Evolutionary conservation across 2,113 vertebrate genomes (phyloP).

Genomic region (Drymodes brunneopygia): DNA sequence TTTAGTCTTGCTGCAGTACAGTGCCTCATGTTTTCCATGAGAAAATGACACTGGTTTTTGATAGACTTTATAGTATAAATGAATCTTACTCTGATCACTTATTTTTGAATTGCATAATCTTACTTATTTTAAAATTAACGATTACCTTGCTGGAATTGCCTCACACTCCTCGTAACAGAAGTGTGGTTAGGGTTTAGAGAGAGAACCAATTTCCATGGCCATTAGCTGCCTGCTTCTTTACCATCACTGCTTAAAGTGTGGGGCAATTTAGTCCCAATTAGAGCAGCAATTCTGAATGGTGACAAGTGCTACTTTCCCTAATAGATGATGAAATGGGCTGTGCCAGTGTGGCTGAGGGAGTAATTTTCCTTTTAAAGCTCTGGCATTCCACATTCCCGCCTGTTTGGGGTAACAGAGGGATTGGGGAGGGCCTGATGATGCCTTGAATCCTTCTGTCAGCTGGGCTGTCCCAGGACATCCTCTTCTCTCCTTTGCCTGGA

Average conservation of each 20-base stretch:
- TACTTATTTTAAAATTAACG: background rate
- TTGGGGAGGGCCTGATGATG: background rate
- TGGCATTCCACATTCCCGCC: background rate
- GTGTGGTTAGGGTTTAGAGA: background rate
- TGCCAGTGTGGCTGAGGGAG: background rate
- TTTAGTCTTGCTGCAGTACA: background rate
- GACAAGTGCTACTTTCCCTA: background rate
- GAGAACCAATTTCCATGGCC: background rate
- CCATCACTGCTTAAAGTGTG: background rate
- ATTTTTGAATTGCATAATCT: background rate
- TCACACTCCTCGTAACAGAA: background rate
- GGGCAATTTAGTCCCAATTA: slow-evolving; percentile 11
- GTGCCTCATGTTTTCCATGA: background rate
- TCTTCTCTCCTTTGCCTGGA: background rate
- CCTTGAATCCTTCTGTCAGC: background rate
- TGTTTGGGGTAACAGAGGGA: background rate
- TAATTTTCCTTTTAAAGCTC: background rate
- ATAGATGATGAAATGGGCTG: background rate
- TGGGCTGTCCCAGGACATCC: background rate
- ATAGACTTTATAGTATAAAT: background rate
- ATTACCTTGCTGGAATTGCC: background rate
- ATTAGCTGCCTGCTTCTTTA: background rate
- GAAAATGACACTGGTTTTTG: background rate
- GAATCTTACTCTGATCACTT: background rate
- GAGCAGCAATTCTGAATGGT: background rate